Evolutionary conservation across 2,888 invertebrate species (phyloP), one percentile per base, ranked within the genome.

Genomic region (Gymnocheta viridis): DNA sequence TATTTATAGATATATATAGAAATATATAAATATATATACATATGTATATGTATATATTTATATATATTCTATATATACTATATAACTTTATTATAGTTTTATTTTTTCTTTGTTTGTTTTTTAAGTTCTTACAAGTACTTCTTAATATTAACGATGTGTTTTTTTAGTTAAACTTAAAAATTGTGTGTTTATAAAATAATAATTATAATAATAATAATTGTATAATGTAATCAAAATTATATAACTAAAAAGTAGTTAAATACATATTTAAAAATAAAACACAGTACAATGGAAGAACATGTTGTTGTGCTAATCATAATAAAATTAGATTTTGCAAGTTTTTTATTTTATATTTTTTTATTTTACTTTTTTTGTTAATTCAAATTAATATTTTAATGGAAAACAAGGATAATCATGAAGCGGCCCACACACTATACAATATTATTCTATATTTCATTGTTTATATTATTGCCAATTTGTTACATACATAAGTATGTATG

Each of bases 251-350:
- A 67, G 47, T 77, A 56, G 66, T 76, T 67, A 47, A 74, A 44
- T 44, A 44, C 17, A 67, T 77, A 67, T 58, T 67, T 77, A 77
- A 77, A 77, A 77, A 67, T 77, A 82, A 82, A 82, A 82, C 82
- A 82, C 82, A 82, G 79, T 82, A 82, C 67, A 82, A 82, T 79
- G 82, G 82, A 82, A 82, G 82, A 82, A 79, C 82, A 79, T 82
- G 82, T 78, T 82, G 62, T 82, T 82, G 70, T 79, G 78, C 74
- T 82, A 73, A 73, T 79, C 74, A 73, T 78, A 73, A 78, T 82
- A 77, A 77, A 77, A 77, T 77, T 67, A 77, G 66, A 77, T 58
- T 77, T 77, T 77, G 76, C 76, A 77, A 77, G 76, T 77, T 77
- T 66, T 76, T 51, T 51, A 22, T 17, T 66, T 66, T 19, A 5